Evolutionary conservation across 2,113 vertebrate species (phyloP).

Genomic region (Carollia perspicillata): DNA sequence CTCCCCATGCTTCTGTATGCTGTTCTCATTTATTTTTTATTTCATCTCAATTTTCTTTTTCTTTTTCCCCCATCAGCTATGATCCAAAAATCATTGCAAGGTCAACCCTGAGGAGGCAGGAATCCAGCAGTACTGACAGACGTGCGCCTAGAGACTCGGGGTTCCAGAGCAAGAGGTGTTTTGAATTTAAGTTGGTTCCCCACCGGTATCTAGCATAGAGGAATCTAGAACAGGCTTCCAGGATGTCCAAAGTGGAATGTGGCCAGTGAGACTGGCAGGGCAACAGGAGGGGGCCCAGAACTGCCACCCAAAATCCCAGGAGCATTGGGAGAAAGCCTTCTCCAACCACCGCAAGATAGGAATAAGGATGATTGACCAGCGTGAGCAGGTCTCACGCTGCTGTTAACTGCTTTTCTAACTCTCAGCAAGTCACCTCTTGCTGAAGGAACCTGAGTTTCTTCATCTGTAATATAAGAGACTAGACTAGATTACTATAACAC

Average conservation of each 20-base stretch:
- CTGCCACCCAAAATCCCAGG: not conserved
- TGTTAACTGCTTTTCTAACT: not conserved
- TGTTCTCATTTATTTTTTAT: constrained; percentile 53
- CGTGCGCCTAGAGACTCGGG: not conserved
- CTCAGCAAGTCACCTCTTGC: not conserved
- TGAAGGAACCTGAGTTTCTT: not conserved
- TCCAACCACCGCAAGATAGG: not conserved
- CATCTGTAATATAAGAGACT: not conserved
- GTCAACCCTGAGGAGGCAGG: not conserved
- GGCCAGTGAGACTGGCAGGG: not conserved
- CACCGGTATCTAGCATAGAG: not conserved
- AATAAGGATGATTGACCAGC: not conserved
- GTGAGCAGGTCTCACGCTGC: not conserved
- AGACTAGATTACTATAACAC: not conserved
- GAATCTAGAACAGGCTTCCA: not conserved
- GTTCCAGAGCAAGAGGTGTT: not conserved
- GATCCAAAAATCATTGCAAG: not conserved
- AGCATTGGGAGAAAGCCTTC: not conserved
- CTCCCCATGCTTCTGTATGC: not conserved
- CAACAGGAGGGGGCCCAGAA: not conserved
- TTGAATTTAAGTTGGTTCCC: not conserved
- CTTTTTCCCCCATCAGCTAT: not conserved
- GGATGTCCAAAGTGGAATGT: not conserved
- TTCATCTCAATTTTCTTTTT: not conserved
- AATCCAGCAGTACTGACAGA: not conserved